Conservation (phyloP, 2,888 invertebrate genomes). For the Lasioglossum vierecki region DNA sequence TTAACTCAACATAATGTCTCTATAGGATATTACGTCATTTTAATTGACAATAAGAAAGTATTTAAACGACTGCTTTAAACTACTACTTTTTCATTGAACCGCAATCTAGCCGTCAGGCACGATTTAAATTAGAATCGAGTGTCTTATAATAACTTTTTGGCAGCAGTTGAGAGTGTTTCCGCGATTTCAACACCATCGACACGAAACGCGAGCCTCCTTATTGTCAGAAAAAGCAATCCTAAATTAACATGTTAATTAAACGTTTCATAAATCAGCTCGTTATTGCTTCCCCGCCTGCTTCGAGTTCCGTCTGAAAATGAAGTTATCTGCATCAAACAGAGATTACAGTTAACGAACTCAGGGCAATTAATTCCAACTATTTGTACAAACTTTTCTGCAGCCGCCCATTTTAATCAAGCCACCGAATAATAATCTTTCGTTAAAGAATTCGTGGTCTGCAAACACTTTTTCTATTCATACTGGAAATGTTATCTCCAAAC, state of each 20-base stretch:
- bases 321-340: conserved; percentile 80
- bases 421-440: conserved; percentile 68
- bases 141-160: conserved; percentile 4
- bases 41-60: background rate
- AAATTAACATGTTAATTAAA: conserved; percentile 77
- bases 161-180: background rate
- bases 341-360: conserved; percentile 79
- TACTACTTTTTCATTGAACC: background rate
- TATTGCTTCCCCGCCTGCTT: conserved; percentile 64
- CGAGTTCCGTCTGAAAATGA: conserved; percentile 72
- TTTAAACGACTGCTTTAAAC: background rate
- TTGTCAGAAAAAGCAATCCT: conserved; percentile 58
- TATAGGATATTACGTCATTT: background rate
- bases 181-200: background rate
- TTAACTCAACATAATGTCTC: background rate
- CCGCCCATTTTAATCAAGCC: conserved; percentile 73
- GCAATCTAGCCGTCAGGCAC: background rate
- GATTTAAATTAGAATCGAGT: background rate
- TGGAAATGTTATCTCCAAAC: background rate
- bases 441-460: conserved; percentile 64
- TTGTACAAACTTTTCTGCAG: conserved; percentile 72
- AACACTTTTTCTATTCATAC: background rate
- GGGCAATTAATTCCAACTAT: conserved; percentile 64
- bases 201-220: background rate
- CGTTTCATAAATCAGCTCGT: conserved; percentile 75